A percentile compares a stretch with the other conserved stretches of the same genome.
Conservation (phyloP, 2,888 invertebrate species). For the Ormia ochracea region DNA sequence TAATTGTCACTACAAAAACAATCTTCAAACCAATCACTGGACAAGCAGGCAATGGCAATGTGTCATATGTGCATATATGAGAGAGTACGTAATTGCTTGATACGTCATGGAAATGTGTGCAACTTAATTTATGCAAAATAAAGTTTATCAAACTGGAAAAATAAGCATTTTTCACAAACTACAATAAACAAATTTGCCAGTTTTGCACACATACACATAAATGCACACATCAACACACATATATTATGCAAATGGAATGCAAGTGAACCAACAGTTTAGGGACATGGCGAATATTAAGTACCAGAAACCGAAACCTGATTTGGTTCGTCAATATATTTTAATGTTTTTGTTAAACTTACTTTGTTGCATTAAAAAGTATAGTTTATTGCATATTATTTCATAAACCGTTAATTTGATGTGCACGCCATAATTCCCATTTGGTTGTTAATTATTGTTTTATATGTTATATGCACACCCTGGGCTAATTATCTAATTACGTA, state of each 20-base stretch:
- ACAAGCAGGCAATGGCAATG: conserved; percentile 5
- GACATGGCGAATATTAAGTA: neutral
- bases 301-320: neutral
- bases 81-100: neutral
- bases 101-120: conserved; percentile 30
- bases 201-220: neutral
- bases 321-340: neutral
- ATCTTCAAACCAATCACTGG: neutral
- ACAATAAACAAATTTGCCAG: neutral
- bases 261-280: neutral
- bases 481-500: too few relatives aligned
- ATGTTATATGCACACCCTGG: too few relatives aligned
- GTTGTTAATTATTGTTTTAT: neutral
- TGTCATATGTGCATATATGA: conserved; percentile 23
- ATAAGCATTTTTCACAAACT: conserved; percentile 1
- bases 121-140: conserved; percentile 33
- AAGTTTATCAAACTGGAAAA: conserved; percentile 16
- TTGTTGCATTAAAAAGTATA: too few relatives aligned
- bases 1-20: too few relatives aligned
- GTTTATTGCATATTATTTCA: too few relatives aligned
- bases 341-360: neutral
- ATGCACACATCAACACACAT: too few relatives aligned
- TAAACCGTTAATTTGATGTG: neutral
- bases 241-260: neutral
- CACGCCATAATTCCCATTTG: neutral